These are phyloP conservation scores for Gymnothorax reevesii DNA, from an alignment of 2,797 vertebrate species.

Conservation along the genomic window DNA sequence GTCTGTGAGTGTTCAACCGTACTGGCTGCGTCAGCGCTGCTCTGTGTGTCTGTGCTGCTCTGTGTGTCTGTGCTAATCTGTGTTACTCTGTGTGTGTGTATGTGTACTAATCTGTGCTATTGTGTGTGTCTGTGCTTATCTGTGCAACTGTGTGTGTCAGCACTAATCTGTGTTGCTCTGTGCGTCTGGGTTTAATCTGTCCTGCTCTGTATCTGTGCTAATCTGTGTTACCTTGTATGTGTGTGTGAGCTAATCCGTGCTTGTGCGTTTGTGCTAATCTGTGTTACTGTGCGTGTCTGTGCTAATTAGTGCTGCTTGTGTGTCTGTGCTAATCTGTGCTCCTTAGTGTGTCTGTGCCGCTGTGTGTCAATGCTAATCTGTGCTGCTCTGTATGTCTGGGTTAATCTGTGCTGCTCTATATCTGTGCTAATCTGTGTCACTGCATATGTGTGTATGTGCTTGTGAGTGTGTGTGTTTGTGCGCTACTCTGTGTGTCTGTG, in stretches of 20 bases:
- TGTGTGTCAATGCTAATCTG: not conserved
- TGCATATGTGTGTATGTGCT: not conserved
- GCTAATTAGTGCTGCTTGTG: not conserved
- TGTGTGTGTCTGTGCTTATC: not conserved
- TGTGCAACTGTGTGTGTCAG: not conserved
- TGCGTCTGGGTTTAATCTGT: constrained; percentile 23
- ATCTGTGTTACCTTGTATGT: not conserved
- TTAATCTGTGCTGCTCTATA: constrained; percentile 35
- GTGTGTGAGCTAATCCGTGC: not conserved
- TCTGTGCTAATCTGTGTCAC: not conserved
- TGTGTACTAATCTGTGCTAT: constrained; percentile 4
- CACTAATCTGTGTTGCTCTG: not conserved
- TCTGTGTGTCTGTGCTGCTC: not conserved
- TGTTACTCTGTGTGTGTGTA: constrained; percentile 22
- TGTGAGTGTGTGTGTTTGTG: not conserved
- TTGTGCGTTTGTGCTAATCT: not conserved
- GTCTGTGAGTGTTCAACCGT: constrained; percentile 42
- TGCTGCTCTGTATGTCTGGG: not conserved
- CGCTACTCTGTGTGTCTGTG: not conserved
- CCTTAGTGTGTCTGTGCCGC: not conserved
- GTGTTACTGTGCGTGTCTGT: not conserved
- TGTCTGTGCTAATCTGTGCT: not conserved
- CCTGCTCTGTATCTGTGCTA: not conserved
- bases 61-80: not conserved
- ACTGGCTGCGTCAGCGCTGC: not conserved